Evolutionary conservation across 2,797 vertebrate species (phyloP), one percentile per base, ranked within the genome.

Genomic region (Coregonus sp.): DNA sequence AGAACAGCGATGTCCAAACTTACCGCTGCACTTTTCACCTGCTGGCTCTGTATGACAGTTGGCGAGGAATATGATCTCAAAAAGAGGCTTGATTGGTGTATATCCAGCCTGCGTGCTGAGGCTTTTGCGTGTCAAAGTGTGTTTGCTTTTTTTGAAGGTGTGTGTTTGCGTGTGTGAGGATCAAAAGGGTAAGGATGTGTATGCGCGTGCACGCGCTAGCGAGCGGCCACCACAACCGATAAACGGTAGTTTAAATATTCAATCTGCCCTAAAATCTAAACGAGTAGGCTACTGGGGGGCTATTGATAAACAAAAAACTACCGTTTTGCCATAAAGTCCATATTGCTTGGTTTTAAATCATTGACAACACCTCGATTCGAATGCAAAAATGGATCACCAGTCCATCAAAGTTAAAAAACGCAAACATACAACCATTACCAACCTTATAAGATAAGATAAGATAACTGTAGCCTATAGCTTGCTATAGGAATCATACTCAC

Each of bases 401-500:
- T 50, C 9, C 4, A 70, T 70, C 61, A 66, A 76, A 71, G 40
- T 78, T 63, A 47, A 65, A 72, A 51, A 71, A 75, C 56, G 74
- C 63, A 76, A 67, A 82, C 65, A 68, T 68, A 73, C 71, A 56
- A 40, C 29, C 74, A 74, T 73, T 78, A 63, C 81, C 77, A 75
- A 72, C 59, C 70, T 70, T 69, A 25, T 25, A 25, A 25, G 25
- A 25, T 25, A 25, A 54, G 12, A 47, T n/a, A 56, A 72, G 73
- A 12, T 51, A 33, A 40, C 68, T 54, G 31, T 52, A 70, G 7
- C 40, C 2, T 70, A 52, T 51, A 12, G 20, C 29, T 63, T 40
- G 75, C 72, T 79, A 33, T 59, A 11, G 70, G 63, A 75, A 73
- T 80, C 52, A 75, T 84, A 86, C 88, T 86, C 81, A 86, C 81